These are phyloP conservation scores for Arenaria interpres DNA, from an alignment of 2,113 vertebrate species.

Conservation along the genomic window DNA sequence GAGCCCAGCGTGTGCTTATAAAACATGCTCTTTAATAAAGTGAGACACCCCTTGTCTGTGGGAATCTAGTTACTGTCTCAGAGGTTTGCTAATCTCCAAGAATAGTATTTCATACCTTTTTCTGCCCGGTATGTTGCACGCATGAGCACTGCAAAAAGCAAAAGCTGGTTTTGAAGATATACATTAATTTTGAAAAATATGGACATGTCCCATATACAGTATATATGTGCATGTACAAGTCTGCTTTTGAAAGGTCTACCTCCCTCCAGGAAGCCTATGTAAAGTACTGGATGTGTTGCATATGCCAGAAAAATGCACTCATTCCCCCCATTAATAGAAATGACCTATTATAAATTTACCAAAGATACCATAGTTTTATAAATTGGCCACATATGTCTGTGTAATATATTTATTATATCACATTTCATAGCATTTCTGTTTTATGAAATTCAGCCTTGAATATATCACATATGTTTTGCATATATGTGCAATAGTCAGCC, in stretches of 20 bases:
- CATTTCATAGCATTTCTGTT: conserved; percentile 64
- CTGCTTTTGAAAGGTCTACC: background rate
- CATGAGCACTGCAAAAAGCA: background rate
- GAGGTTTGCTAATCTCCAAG: background rate
- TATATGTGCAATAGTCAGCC: conserved; percentile 55
- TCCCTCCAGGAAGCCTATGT: background rate
- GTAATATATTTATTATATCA: conserved; percentile 67
- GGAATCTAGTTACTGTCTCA: background rate
- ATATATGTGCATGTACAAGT: background rate
- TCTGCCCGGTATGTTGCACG: background rate
- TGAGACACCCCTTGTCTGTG: background rate
- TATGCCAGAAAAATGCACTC: background rate
- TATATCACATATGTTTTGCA: conserved; percentile 69
- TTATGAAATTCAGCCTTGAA: conserved; percentile 66
- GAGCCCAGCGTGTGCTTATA: background rate
- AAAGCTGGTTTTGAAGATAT: background rate
- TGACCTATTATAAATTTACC: conserved; percentile 58
- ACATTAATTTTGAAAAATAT: background rate
- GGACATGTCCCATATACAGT: background rate
- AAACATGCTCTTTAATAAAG: background rate
- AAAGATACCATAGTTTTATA: conserved; percentile 45
- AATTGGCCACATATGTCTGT: conserved; percentile 64
- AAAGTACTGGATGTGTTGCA: background rate
- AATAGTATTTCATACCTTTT: background rate
- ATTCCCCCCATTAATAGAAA: conserved; percentile 42